These are phyloP conservation scores for Allobates femoralis DNA, from an alignment of 2,797 vertebrate species.

Conservation along the genomic window DNA sequence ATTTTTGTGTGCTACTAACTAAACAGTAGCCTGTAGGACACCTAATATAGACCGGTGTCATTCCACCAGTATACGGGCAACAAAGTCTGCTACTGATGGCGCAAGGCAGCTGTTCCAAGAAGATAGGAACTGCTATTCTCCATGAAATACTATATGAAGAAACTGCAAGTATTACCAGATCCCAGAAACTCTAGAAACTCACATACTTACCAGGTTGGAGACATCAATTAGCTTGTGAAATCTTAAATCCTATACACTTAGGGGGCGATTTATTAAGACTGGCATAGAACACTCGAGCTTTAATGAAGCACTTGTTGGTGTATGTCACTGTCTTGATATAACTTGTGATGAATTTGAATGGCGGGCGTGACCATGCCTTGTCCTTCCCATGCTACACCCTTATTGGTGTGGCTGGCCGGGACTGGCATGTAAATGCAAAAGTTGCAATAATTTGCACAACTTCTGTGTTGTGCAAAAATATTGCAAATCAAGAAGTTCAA, in stretches of 20 bases:
- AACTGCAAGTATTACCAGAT: not conserved
- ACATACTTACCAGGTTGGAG: conserved; percentile 18
- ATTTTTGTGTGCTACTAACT: conserved; percentile 65
- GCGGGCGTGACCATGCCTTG: too few species aligned
- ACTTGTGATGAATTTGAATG: too few species aligned
- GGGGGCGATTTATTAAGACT: too few species aligned
- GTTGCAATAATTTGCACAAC: too few species aligned
- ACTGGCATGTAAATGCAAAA: too few species aligned
- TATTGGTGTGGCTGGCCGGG: too few species aligned
- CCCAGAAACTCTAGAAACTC: conserved; percentile 15
- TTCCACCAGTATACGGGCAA: conserved; percentile 55
- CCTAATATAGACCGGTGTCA: conserved; percentile 69
- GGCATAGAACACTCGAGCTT: too few species aligned
- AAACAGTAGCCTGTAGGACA: conserved; percentile 66
- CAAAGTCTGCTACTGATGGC: conserved; percentile 54
- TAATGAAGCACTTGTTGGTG: too few species aligned
- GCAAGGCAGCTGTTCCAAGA: conserved; percentile 66
- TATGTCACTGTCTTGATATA: too few species aligned
- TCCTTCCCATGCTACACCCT: too few species aligned
- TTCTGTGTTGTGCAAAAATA: too few species aligned
- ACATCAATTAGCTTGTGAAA: not conserved
- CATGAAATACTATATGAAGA: not conserved
- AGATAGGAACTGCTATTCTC: conserved; percentile 13
- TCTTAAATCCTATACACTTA: not conserved
- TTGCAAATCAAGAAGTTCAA: too few species aligned